Conservation (phyloP, 2,888 invertebrate species). For the Schizotus pectinicornis region DNA sequence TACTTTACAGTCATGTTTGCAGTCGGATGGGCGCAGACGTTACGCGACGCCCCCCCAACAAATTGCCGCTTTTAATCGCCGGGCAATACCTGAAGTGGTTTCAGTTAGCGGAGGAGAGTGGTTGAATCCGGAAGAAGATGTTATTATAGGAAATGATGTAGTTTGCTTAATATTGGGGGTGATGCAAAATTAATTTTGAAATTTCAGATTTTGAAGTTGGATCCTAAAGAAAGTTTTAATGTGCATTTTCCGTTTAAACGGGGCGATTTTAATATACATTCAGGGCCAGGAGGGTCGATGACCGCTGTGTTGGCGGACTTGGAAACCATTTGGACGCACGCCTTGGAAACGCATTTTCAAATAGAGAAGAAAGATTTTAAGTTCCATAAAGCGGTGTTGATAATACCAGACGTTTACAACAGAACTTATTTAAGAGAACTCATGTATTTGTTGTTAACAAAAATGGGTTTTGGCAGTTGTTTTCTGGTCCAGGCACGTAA, state of each 20-base stretch:
- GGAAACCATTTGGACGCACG: constrained; percentile 86
- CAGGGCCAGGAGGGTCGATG: constrained; percentile 84
- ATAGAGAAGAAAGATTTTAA: constrained; percentile 74
- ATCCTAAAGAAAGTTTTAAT: constrained; percentile 76
- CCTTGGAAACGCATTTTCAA: constrained; percentile 76
- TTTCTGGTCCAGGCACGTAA: constrained; percentile 60
- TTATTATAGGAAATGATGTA: constrained; percentile 80
- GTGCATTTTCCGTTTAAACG: constrained; percentile 89
- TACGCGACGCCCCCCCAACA: constrained; percentile 90
- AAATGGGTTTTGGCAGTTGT: constrained; percentile 86
- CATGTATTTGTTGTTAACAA: constrained; percentile 77
- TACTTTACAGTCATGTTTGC: constrained; percentile 84
- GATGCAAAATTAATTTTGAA: not conserved
- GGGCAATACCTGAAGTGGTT: constrained; percentile 74
- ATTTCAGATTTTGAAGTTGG: constrained; percentile 67
- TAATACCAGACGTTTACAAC: constrained; percentile 90
- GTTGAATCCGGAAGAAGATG: constrained; percentile 68
- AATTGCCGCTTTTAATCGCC: constrained; percentile 85
- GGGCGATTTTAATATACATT: constrained; percentile 87
- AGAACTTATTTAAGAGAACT: constrained; percentile 85
- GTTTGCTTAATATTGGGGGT: constrained; percentile 9
- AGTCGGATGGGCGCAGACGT: constrained; percentile 77
- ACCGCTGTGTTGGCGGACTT: constrained; percentile 84
- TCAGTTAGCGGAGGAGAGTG: constrained; percentile 66
- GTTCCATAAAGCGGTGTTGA: constrained; percentile 83